phyloP scores from a whole-genome alignment of 2,113 vertebrate genomes.

The Gadus chalcogrammus region DNA sequence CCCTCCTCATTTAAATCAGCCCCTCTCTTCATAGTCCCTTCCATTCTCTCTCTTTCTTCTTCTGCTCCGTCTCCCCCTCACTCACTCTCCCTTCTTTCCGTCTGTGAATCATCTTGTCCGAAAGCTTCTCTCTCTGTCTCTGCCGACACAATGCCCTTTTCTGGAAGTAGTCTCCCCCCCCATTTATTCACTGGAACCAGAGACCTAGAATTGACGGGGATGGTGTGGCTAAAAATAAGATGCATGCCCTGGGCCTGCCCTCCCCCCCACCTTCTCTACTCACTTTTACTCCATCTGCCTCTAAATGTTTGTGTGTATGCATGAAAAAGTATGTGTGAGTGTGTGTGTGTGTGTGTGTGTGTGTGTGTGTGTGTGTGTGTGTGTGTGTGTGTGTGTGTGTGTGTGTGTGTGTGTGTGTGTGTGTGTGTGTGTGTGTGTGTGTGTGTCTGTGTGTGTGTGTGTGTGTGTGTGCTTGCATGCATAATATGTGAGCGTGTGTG shows the following conservation, averaged over 20 bases:
- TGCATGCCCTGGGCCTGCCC: neutral
- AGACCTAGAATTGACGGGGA: slow-evolving; percentile 39
- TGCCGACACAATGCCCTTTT: slow-evolving; percentile 51
- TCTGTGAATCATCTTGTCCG: slow-evolving; percentile 2
- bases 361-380: slow-evolving; percentile 3
- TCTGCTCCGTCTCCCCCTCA: neutral
- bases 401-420: slow-evolving; percentile 7
- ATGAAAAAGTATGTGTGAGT: neutral
- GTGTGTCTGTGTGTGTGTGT: slow-evolving; percentile 10
- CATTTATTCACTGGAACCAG: slow-evolving; percentile 13
- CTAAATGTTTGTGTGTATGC: slow-evolving; percentile 16
- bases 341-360: neutral
- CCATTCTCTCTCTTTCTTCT: neutral
- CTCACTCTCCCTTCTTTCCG: neutral
- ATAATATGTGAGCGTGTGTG: slow-evolving; percentile 1
- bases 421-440: neutral
- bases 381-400: slow-evolving; percentile 5
- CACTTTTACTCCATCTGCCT: slow-evolving; percentile 5
- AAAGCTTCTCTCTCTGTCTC: slow-evolving; percentile 11
- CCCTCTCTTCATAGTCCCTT: neutral
- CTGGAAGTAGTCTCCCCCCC: slow-evolving; percentile 43
- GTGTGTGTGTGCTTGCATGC: slow-evolving; percentile 1
- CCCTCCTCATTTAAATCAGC: slow-evolving; percentile 12
- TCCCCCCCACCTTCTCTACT: slow-evolving; percentile 11
- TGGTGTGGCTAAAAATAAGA: slow-evolving; percentile 40